A percentile compares a stretch with the other conserved stretches of the same genome.
Evolutionary conservation across 2,888 invertebrate genomes (phyloP).

Genomic region (Eutolmus rufibarbis): DNA sequence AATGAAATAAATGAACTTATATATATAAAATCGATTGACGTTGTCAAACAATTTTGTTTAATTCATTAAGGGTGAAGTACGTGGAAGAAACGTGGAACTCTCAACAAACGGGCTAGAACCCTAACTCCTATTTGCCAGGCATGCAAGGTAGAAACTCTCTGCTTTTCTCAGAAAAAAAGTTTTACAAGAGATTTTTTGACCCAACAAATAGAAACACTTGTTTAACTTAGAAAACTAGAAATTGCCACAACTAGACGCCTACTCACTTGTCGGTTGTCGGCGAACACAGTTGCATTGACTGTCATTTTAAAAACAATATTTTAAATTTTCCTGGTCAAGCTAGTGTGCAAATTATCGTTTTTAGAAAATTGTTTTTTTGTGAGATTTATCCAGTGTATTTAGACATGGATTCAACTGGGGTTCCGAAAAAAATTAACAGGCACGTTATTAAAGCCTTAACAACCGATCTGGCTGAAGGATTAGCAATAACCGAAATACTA

Average conservation of each 20-base stretch:
- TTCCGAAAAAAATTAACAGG: background rate
- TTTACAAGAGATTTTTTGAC: too few species aligned
- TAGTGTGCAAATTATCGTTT: background rate
- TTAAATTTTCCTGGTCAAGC: background rate
- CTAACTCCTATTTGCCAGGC: too few species aligned
- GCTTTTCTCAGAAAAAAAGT: too few species aligned
- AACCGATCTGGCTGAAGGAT: background rate
- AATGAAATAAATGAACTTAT: too few species aligned
- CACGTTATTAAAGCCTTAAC: background rate
- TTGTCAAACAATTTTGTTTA: too few species aligned
- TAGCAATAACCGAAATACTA: background rate
- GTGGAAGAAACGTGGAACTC: too few species aligned
- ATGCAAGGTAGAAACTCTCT: too few species aligned
- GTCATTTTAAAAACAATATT: background rate
- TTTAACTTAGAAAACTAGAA: background rate
- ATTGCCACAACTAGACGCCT: background rate
- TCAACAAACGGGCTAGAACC: too few species aligned
- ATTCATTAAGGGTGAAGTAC: too few species aligned
- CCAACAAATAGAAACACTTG: too few species aligned
- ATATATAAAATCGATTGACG: too few species aligned
- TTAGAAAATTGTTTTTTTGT: background rate
- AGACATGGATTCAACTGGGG: background rate
- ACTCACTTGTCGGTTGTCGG: background rate
- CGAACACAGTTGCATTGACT: background rate
- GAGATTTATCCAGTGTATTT: background rate